Base-by-base conservation (phyloP, 2,113 vertebrate genomes). In the Melierax canorus region DNA sequence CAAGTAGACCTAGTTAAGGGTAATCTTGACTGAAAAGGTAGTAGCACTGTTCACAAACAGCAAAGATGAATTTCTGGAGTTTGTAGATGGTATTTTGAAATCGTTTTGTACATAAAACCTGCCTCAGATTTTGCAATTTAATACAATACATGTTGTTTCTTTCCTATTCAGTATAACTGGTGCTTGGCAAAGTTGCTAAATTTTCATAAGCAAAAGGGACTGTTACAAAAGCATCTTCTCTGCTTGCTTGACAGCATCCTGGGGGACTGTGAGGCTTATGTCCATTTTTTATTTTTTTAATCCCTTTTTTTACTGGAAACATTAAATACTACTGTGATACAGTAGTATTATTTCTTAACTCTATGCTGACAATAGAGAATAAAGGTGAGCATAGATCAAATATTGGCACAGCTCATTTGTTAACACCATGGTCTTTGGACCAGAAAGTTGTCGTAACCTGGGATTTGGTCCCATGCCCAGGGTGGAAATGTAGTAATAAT, bases 101-200 rank as follows among this genome's bases (percentile, higher is more conserved):
- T 56, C 18, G 11, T 76, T 92, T 80, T 5, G 4, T 20, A 27
- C 58, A 16, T 76, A 84, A 58, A 78, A 86, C 12, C 10, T 66
- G 4, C 12, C 12, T 78, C 36, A 41, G 39, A 62, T 77, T 78
- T 84, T 91, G 36, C 11, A 53, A 6, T 34, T 56, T 38, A 7
- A 8, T 64, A 15, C 43, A 34, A 38, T 48, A 12, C 1, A 1
- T 23, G 6, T 1, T 0, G 0, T 0, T 56, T 36, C 15, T 86
- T 76, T 73, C 4, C 21, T 60, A 11, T 77, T 77, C 12, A 9
- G 10, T 58, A 8, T 74, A 88, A 60, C 7, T 51, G 22, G 7
- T 87, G 23, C 20, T 73, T 86, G 26, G 21, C 7, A 76, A 79
- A 79, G 36, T 59, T 64, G 30, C 14, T 85, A 14, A 9, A 45